Evolutionary conservation across 2,113 vertebrate species (phyloP), one percentile per base, ranked within the genome.

Genomic region (Anarrhichthys ocellatus): DNA sequence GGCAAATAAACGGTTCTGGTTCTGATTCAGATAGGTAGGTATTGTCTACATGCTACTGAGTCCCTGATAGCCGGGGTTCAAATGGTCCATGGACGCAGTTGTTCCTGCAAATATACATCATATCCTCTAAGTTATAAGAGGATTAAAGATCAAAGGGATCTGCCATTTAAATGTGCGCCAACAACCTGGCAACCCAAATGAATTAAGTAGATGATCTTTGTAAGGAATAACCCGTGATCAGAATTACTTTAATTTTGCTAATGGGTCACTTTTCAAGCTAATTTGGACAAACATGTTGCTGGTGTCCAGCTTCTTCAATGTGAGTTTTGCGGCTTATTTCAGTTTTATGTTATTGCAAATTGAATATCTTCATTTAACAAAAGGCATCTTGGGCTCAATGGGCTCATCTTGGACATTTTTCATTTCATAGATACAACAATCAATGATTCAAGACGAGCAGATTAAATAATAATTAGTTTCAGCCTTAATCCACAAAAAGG

Each of bases 1-100:
- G 29, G 29, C 29, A 29, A 29, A 29, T 29, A 32, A 32, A 32
- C 32, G 32, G 32, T 32, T 32, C 32, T 4, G 32, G 34, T 34
- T 34, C 0, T 34, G 34, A 34, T 34, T 34, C 5, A 6, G 34
- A 34, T 34, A 5, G 54, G 56, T 9, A 20, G 9, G 65, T 76
- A 52, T 83, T 80, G 64, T 73, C 84, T 50, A 50, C 82, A 72
- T 29, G 22, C 50, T 54, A 32, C 32, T 9, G 13, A 66, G 68
- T 24, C 15, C 15, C 36, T 63, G 52, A 73, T 9, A 38, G 34
- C 52, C 48, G 27, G 20, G 15, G 52, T 65, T 80, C 70, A 76
- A 46, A 24, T 38, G 8, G 58, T 63, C 9, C 38, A 4, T 6
- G 50, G 6, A 13, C 62, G 44, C 20, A 44, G 15, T 64, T 67